These are phyloP conservation scores for Chrysolina americana DNA, from an alignment of 2,888 invertebrate species.

Conservation along the genomic window DNA sequence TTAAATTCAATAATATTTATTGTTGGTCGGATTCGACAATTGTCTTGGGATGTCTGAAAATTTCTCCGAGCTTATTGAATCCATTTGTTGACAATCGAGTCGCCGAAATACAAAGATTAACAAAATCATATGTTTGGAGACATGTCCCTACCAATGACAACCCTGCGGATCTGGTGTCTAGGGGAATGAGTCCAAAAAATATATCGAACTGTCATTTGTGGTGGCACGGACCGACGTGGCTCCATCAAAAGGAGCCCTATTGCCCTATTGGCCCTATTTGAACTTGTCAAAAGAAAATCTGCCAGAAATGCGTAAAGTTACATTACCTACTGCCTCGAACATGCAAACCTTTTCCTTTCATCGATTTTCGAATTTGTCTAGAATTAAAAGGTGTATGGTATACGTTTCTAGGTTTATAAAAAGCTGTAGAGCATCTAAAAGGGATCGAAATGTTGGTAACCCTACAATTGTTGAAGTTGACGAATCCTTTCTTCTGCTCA, in stretches of 20 bases:
- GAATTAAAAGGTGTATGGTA: neutral
- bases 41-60: constrained; percentile 23
- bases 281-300: neutral
- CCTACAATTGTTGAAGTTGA: no score
- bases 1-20: constrained; percentile 7
- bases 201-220: constrained; percentile 38
- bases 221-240: constrained; percentile 47
- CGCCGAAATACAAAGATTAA: constrained; percentile 45
- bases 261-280: constrained; percentile 30
- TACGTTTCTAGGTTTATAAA: no score
- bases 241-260: neutral
- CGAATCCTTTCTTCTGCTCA: no score
- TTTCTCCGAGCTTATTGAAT: constrained; percentile 7
- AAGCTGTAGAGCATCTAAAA: no score
- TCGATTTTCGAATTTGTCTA: constrained; percentile 15
- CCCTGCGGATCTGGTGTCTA: constrained; percentile 40
- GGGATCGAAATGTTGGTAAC: no score
- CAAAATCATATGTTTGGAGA: constrained; percentile 35
- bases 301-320: constrained; percentile 14
- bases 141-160: constrained; percentile 44
- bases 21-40: constrained; percentile 26
- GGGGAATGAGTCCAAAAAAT: constrained; percentile 38
- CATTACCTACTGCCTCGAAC: neutral
- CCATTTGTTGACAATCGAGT: constrained; percentile 48
- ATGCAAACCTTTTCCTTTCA: constrained; percentile 8